These are phyloP conservation scores for Tipula lateralis DNA, from an alignment of 2,888 invertebrate species.

Conservation along the genomic window DNA sequence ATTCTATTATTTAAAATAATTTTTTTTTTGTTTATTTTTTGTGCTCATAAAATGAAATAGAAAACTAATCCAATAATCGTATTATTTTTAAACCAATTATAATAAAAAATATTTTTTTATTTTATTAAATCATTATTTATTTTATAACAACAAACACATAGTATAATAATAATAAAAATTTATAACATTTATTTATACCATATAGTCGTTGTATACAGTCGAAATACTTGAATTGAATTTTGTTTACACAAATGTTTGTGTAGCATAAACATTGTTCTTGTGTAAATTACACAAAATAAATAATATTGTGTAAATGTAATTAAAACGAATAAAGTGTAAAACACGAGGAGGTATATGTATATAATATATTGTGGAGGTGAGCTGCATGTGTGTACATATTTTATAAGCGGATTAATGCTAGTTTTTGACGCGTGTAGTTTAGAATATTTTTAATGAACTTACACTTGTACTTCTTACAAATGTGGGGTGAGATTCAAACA, in stretches of 20 bases:
- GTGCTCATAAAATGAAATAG: slow-evolving; percentile 1
- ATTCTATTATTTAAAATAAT: slow-evolving; percentile 11
- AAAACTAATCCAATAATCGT: slow-evolving; percentile 19
- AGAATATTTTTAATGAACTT: no score
- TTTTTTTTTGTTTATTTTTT: not conserved
- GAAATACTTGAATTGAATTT: slow-evolving; percentile 11
- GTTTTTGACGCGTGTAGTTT: not conserved
- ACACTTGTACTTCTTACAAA: no score
- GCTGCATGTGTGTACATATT: not conserved
- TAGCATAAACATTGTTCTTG: not conserved
- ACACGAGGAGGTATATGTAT: not conserved
- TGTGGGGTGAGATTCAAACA: no score
- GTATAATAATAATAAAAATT: slow-evolving; percentile 2
- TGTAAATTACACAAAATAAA: slow-evolving; percentile 11
- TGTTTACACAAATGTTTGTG: slow-evolving; percentile 24
- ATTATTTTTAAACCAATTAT: slow-evolving; percentile 24
- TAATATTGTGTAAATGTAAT: not conserved
- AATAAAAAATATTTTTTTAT: not conserved
- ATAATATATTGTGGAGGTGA: no score
- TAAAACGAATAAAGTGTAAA: not conserved
- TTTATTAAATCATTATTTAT: not conserved
- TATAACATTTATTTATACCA: not conserved
- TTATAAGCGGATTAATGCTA: not conserved
- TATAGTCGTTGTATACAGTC: not conserved
- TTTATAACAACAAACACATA: slow-evolving; percentile 12